phyloP scores from a whole-genome alignment of 2,888 invertebrate species.

The Sminthurinus aureus region DNA sequence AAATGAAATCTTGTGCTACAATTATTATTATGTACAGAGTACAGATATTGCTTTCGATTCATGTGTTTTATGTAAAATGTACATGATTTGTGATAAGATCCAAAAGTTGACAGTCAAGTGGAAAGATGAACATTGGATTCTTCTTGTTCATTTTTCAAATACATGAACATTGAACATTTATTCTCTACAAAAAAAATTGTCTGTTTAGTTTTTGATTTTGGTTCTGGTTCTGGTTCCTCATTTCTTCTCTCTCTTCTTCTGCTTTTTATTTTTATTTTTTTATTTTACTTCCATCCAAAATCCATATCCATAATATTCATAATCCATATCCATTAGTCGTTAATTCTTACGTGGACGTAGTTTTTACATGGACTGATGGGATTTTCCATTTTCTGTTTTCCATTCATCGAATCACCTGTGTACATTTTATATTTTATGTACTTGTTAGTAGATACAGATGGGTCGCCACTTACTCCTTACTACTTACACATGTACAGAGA shows the following conservation, averaged over 20 bases:
- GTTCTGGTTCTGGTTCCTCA: background rate
- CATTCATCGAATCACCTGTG: background rate
- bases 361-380: background rate
- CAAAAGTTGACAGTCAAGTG: slow-evolving; percentile 26
- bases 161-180: background rate
- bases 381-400: background rate
- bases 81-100: slow-evolving; percentile 19
- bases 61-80: background rate
- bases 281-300: background rate
- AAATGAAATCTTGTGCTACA: slow-evolving; percentile 20
- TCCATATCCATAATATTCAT: background rate
- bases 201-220: too few species aligned
- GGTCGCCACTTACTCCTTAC: background rate
- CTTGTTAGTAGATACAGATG: background rate
- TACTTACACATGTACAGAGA: too few species aligned
- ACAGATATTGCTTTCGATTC: slow-evolving; percentile 7
- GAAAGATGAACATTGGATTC: slow-evolving; percentile 33
- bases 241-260: too few species aligned
- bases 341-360: background rate
- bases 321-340: too few species aligned
- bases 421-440: too few species aligned
- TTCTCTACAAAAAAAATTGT: too few species aligned
- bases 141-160: slow-evolving; percentile 16
- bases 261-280: slow-evolving; percentile 9
- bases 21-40: background rate